Conservation (phyloP, 2,113 vertebrate species). For the Gavialis gangeticus region DNA sequence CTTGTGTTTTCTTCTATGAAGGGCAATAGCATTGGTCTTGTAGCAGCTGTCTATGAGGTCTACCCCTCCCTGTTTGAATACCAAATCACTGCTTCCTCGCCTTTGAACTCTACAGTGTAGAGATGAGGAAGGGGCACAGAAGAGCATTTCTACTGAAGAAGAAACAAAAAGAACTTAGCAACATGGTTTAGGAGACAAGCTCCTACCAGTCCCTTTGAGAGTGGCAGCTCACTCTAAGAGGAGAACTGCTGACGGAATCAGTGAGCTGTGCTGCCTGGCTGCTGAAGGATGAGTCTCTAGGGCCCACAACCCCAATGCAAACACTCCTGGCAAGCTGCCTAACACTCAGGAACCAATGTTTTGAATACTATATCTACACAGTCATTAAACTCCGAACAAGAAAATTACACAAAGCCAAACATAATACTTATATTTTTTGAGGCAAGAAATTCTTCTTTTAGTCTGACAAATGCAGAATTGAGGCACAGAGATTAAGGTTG, state of each 20-base stretch:
- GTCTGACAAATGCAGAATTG: background rate
- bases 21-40: background rate
- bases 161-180: background rate
- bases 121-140: background rate
- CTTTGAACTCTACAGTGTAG: background rate
- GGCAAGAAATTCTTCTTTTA: background rate
- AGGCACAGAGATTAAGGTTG: background rate
- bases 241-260: too few relatives aligned
- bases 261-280: too few relatives aligned
- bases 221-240: too few relatives aligned
- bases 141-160: background rate
- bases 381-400: background rate
- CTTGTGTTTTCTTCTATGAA: background rate
- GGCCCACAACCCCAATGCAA: background rate
- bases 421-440: background rate
- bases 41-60: background rate
- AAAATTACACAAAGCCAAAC: background rate
- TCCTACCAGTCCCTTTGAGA: too few relatives aligned
- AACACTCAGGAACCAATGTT: background rate
- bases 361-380: background rate
- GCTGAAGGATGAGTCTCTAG: background rate
- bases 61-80: slow-evolving; percentile 14
- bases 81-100: slow-evolving; percentile 21
- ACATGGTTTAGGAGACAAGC: too few relatives aligned
- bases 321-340: background rate